Evolutionary conservation across 2,888 invertebrate genomes (phyloP).

Genomic region (Nineta flava): DNA sequence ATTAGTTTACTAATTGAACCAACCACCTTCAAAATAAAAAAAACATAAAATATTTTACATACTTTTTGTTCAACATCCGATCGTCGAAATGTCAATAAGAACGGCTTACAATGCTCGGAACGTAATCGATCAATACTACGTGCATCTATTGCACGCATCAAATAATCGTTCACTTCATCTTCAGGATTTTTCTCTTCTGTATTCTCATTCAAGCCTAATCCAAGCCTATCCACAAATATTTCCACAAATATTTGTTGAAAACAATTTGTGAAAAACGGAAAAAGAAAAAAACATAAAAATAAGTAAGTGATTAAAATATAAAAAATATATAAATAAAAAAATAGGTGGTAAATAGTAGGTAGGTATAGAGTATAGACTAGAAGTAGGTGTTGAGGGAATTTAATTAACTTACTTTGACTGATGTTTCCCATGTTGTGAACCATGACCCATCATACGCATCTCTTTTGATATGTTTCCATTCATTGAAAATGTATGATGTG

Average conservation of each 20-base stretch:
- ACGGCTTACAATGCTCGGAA: slow-evolving; percentile 73
- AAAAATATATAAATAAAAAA: not conserved
- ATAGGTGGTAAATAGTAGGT: not conserved
- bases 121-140: slow-evolving; percentile 79
- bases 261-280: not conserved
- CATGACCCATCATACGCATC: slow-evolving; percentile 80
- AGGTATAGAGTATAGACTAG: not conserved
- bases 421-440: slow-evolving; percentile 55
- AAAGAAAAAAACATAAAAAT: not conserved
- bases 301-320: not conserved
- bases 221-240: slow-evolving; percentile 3
- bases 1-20: no score
- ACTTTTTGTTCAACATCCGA: slow-evolving; percentile 69
- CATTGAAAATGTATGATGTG: slow-evolving; percentile 40
- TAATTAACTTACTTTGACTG: slow-evolving; percentile 36
- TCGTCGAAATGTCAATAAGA: slow-evolving; percentile 74
- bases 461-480: slow-evolving; percentile 78
- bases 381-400: no score
- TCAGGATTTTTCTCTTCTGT: slow-evolving; percentile 65
- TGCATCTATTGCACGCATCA: slow-evolving; percentile 91
- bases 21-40: not conserved
- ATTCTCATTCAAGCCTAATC: slow-evolving; percentile 56
- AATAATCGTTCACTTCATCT: slow-evolving; percentile 90
- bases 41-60: slow-evolving; percentile 10
- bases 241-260: not conserved